A percentile compares a stretch with the other conserved stretches of the same genome.
Conservation (phyloP, 2,797 vertebrate genomes). For the Microctenopoma stevenorrisi region DNA sequence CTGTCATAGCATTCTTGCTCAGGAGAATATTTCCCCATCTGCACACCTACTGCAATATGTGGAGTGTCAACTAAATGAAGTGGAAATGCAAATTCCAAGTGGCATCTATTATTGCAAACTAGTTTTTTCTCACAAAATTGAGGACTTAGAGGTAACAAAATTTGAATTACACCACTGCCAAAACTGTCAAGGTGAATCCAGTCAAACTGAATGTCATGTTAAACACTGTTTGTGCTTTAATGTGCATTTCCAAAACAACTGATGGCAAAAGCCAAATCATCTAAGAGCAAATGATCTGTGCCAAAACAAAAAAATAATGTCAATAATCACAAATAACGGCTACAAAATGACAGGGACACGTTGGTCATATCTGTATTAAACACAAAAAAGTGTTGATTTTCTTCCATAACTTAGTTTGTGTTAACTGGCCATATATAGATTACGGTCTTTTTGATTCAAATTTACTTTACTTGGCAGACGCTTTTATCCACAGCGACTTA, state of each 20-base stretch:
- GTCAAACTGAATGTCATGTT: background rate
- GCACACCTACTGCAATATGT: background rate
- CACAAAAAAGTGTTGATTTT: background rate
- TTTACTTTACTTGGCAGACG: no score
- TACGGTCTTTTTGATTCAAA: no score
- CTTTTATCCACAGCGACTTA: no score
- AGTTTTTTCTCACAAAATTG: background rate
- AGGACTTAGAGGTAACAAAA: constrained; percentile 1
- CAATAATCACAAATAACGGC: background rate
- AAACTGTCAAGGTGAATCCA: background rate
- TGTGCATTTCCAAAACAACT: background rate
- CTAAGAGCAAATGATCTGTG: background rate
- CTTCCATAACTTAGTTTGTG: no score
- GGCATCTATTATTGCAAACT: background rate
- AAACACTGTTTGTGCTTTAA: background rate
- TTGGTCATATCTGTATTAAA: background rate
- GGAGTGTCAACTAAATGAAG: background rate
- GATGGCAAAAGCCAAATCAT: background rate
- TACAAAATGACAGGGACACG: background rate
- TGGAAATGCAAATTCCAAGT: constrained; percentile 5
- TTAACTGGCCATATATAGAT: no score
- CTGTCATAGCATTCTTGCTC: background rate
- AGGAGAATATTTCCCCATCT: background rate
- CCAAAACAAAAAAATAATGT: background rate
- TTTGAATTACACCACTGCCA: background rate